phyloP scores from a whole-genome alignment of 2,888 invertebrate genomes.

The Stomorhina lunata region DNA sequence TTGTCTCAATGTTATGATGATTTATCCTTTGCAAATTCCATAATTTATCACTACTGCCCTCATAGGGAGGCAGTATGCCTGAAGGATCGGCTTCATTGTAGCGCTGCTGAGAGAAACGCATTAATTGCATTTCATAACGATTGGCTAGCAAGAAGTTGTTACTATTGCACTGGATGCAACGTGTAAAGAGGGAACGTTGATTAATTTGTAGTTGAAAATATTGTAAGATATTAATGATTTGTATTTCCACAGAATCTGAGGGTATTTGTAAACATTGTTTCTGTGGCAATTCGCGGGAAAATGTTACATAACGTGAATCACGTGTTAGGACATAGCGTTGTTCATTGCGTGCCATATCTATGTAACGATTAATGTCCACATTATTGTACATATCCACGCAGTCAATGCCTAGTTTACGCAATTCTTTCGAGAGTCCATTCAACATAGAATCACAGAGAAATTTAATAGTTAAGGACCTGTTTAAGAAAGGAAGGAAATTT shows the following conservation, averaged over 20 bases:
- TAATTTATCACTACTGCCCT: background rate
- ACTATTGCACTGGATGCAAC: conserved; percentile 68
- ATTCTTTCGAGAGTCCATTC: conserved; percentile 64
- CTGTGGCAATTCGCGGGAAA: conserved; percentile 53
- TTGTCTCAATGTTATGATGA: conserved; percentile 58
- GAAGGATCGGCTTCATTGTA: conserved; percentile 12
- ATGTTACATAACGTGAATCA: conserved; percentile 64
- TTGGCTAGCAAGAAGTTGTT: conserved; percentile 66
- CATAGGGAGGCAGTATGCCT: conserved; percentile 3
- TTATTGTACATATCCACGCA: conserved; percentile 64
- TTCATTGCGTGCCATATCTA: conserved; percentile 65
- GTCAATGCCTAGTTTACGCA: conserved; percentile 69
- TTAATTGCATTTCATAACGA: conserved; percentile 63
- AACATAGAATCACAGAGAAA: conserved; percentile 68
- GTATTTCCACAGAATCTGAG: conserved; percentile 63
- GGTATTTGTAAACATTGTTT: conserved; percentile 67
- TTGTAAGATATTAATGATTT: conserved; percentile 65
- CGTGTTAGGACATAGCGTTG: conserved; percentile 66
- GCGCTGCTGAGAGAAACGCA: conserved; percentile 56
- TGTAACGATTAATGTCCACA: conserved; percentile 55
- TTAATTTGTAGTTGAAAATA: conserved; percentile 65
- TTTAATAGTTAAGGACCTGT: conserved; percentile 55
- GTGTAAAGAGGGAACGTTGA: conserved; percentile 62
- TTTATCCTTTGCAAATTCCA: conserved; percentile 55
- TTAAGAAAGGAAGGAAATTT: background rate